Evolutionary conservation across 2,797 vertebrate species (phyloP).

Genomic region (Anguilla marmorata): DNA sequence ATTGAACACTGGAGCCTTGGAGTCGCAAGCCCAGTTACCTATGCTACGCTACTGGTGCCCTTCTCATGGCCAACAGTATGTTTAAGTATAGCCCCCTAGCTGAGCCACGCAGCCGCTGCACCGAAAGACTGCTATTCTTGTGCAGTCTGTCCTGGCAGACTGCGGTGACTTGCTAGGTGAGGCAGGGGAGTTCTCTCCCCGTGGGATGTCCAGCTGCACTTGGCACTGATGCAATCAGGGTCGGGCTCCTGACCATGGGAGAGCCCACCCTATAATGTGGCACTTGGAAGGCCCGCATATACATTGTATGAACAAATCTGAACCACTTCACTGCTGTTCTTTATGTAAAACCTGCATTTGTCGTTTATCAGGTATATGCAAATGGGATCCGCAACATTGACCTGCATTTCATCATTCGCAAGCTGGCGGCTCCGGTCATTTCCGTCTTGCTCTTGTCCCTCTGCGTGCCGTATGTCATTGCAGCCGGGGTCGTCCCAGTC

Average conservation of each 20-base stretch:
- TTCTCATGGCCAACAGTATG: no score
- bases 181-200: not conserved
- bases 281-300: not conserved
- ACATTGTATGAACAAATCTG: not conserved
- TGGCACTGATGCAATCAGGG: not conserved
- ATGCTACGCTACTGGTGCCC: no score
- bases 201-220: not conserved
- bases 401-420: conserved; percentile 94
- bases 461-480: conserved; percentile 92
- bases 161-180: not conserved
- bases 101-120: no score
- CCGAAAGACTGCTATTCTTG: no score
- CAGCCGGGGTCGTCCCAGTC: conserved; percentile 86
- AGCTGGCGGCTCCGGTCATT: conserved; percentile 93
- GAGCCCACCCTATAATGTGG: not conserved
- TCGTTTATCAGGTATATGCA: conserved; percentile 85
- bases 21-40: no score
- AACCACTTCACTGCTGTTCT: not conserved
- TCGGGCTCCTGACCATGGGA: no score
- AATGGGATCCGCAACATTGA: conserved; percentile 99
- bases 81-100: no score
- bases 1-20: no score
- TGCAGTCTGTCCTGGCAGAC: not conserved
- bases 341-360: not conserved
- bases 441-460: conserved; percentile 90